Percentiles rank a stretch among this genome's conserved stretches.
Evolutionary conservation across 2,113 vertebrate species (phyloP).

Genomic region (Erinaceus europaeus): DNA sequence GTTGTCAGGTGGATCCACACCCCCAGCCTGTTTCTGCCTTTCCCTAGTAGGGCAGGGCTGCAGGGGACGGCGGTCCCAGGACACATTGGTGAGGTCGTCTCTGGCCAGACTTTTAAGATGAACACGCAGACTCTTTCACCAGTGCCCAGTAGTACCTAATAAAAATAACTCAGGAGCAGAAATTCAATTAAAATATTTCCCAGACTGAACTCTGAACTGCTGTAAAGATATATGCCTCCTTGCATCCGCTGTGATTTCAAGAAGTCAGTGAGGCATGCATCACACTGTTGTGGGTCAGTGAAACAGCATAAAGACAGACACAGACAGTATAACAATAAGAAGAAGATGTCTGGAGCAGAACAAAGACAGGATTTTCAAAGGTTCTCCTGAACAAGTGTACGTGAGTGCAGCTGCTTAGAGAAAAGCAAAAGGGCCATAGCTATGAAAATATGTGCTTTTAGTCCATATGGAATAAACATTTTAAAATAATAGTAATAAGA

Average conservation of each 20-base stretch:
- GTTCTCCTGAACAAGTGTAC: neutral
- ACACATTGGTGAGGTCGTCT: too few relatives aligned
- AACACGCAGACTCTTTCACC: neutral
- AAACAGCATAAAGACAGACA: neutral
- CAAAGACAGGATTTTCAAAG: neutral
- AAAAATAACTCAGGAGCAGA: neutral
- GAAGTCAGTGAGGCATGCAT: neutral
- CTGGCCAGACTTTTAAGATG: neutral
- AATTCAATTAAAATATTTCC: neutral
- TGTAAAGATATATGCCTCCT: neutral
- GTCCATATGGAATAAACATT: neutral
- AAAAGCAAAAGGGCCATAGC: neutral
- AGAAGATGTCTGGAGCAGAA: neutral
- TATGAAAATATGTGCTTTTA: neutral
- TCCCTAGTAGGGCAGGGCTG: too few relatives aligned
- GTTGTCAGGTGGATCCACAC: too few relatives aligned
- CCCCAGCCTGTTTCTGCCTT: too few relatives aligned
- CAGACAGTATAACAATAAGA: neutral
- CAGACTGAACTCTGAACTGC: neutral
- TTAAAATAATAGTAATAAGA: too few relatives aligned
- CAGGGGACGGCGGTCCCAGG: too few relatives aligned
- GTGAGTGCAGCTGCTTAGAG: neutral
- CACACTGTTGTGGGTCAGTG: neutral
- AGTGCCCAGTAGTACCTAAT: neutral
- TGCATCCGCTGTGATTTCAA: neutral